Evolutionary conservation across 2,113 vertebrate species (phyloP).

Genomic region (Sinocyclocheilus grahami): DNA sequence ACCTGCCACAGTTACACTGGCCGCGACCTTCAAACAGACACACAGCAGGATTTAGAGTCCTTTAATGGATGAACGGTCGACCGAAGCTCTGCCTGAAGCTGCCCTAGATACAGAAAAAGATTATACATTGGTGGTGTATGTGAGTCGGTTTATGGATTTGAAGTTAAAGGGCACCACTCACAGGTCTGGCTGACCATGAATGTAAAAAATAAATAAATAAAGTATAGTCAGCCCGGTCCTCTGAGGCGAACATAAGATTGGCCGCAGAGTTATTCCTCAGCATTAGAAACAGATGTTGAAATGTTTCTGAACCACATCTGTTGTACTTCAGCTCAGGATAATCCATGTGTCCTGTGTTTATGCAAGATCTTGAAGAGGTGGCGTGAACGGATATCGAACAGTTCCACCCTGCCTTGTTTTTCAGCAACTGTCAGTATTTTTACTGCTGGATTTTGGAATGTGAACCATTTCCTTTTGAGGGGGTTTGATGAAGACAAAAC

Average conservation of each 20-base stretch:
- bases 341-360: slow-evolving; percentile 38
- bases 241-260: background rate
- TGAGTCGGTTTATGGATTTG: background rate
- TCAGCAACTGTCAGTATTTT: slow-evolving; percentile 12
- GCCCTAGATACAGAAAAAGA: slow-evolving; percentile 29
- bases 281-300: slow-evolving; percentile 49
- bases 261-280: slow-evolving; percentile 1
- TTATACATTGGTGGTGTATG: background rate
- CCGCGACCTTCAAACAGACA: slow-evolving; percentile 83
- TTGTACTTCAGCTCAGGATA: slow-evolving; percentile 27
- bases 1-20: slow-evolving; percentile 94
- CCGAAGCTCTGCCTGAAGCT: slow-evolving; percentile 35
- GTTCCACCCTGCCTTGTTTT: slow-evolving; percentile 26
- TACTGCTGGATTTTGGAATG: slow-evolving; percentile 14
- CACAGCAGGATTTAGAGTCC: slow-evolving; percentile 35
- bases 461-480: slow-evolving; percentile 23
- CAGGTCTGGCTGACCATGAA: background rate
- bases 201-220: background rate
- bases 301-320: slow-evolving; percentile 19
- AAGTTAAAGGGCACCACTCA: slow-evolving; percentile 7
- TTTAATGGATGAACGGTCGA: slow-evolving; percentile 2
- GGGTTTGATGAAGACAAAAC: background rate
- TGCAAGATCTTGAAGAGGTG: slow-evolving; percentile 20
- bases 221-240: background rate
- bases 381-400: slow-evolving; percentile 5